phyloP scores from a whole-genome alignment of 2,888 invertebrate genomes.

The Ramazzottius varieornatus region DNA sequence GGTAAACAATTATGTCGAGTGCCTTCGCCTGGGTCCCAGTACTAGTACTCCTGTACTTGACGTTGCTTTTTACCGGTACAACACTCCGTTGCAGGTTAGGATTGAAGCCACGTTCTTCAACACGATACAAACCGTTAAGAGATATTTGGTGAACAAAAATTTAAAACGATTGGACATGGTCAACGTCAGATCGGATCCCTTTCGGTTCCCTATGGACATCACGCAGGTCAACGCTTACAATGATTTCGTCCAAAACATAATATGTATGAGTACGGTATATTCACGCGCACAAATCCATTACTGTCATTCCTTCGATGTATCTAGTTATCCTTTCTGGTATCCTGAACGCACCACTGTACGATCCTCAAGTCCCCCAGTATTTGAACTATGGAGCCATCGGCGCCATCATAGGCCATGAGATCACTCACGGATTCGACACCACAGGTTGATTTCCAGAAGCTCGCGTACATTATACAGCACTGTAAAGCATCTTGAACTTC shows the following conservation, averaged over 20 bases:
- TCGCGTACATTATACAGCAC: too few relatives aligned
- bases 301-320: too few relatives aligned
- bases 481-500: too few relatives aligned
- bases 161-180: neutral
- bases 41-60: too few relatives aligned
- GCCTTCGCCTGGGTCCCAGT: too few relatives aligned
- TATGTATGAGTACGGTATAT: too few relatives aligned
- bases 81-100: neutral
- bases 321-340: neutral
- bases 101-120: neutral
- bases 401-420: neutral
- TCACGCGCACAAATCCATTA: too few relatives aligned
- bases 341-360: neutral
- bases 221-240: neutral
- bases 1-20: too few relatives aligned
- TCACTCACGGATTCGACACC: neutral
- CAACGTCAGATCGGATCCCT: neutral
- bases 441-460: too few relatives aligned
- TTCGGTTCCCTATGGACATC: neutral
- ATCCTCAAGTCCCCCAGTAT: neutral
- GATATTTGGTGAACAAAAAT: neutral
- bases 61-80: too few relatives aligned
- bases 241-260: neutral
- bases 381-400: neutral
- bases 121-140: neutral